phyloP scores from a whole-genome alignment of 2,797 vertebrate species.

The Triplophysa yarkandensis region DNA sequence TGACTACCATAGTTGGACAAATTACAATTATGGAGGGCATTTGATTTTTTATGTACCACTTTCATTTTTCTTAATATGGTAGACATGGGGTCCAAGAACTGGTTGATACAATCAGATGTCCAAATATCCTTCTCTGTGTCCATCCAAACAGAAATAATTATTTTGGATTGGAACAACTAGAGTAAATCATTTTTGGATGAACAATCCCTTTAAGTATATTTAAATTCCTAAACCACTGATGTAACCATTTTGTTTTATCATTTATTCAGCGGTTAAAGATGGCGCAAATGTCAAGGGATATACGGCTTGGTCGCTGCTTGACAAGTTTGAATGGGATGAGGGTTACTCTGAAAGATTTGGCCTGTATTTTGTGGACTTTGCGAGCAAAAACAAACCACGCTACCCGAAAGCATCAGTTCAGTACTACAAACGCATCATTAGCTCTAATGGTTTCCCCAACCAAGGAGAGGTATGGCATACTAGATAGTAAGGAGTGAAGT shows the following conservation, averaged over 20 bases:
- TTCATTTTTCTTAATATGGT: too few species aligned
- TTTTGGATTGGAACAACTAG: too few species aligned
- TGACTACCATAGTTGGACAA: too few species aligned
- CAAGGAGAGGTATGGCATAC: slow-evolving; percentile 76
- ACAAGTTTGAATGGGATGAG: slow-evolving; percentile 93
- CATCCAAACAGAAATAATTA: too few species aligned
- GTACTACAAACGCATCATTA: slow-evolving; percentile 87
- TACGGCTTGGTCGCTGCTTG: slow-evolving; percentile 89
- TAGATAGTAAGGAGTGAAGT: background rate
- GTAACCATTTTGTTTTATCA: background rate
- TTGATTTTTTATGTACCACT: too few species aligned
- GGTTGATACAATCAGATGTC: too few species aligned
- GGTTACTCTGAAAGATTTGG: slow-evolving; percentile 88
- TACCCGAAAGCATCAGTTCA: slow-evolving; percentile 89
- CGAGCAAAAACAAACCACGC: slow-evolving; percentile 81
- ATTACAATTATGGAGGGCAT: too few species aligned
- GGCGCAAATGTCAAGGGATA: slow-evolving; percentile 87
- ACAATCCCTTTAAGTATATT: too few species aligned
- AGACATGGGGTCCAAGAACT: too few species aligned
- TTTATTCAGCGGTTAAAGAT: slow-evolving; percentile 84
- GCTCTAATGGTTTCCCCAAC: slow-evolving; percentile 88
- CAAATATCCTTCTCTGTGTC: too few species aligned
- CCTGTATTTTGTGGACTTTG: slow-evolving; percentile 86
- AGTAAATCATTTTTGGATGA: too few species aligned
- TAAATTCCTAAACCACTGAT: background rate